Percentiles rank a stretch among this genome's conserved stretches.
Evolutionary conservation across 1,140 invertebrate genomes (phyloP).

Genomic region (Dufourea novaeangliae): DNA sequence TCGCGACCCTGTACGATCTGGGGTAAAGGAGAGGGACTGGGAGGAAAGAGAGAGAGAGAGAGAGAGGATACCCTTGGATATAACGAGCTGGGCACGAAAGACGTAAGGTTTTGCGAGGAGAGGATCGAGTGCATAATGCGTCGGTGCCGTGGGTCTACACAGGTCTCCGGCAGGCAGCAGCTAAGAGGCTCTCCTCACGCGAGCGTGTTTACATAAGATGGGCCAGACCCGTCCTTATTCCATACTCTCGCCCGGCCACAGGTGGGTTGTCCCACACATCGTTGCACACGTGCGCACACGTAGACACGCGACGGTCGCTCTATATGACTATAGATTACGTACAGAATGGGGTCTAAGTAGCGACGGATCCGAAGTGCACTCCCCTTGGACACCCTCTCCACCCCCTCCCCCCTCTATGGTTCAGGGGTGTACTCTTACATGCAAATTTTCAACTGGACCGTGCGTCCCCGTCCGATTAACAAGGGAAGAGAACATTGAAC

Average conservation of each 20-base stretch:
- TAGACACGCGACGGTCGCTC: not conserved
- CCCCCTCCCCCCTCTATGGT: not conserved
- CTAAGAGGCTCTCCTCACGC: constrained; percentile 70
- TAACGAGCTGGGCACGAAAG: constrained; percentile 28
- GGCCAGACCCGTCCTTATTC: constrained; percentile 49
- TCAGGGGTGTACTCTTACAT: not conserved
- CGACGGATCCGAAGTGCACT: not conserved
- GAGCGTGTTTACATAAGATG: constrained; percentile 74
- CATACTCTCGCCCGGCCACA: constrained; percentile 64
- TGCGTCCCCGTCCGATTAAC: not conserved
- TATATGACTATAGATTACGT: constrained; percentile 1
- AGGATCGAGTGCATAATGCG: constrained; percentile 69
- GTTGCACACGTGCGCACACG: constrained; percentile 6
- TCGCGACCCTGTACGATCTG: constrained; percentile 15
- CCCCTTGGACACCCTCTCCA: not conserved
- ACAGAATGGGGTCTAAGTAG: not conserved
- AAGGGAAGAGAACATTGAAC: not conserved
- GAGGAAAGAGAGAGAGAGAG: constrained; percentile 12
- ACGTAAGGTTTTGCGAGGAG: constrained; percentile 24
- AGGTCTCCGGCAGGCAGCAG: constrained; percentile 48
- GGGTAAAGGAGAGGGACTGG: not conserved
- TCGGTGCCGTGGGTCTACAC: constrained; percentile 67
- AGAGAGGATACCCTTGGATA: constrained; percentile 6
- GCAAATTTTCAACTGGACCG: constrained; percentile 10
- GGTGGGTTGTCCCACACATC: constrained; percentile 69